These are phyloP conservation scores for Agrilus mali DNA, from an alignment of 2,888 invertebrate genomes.

Conservation along the genomic window DNA sequence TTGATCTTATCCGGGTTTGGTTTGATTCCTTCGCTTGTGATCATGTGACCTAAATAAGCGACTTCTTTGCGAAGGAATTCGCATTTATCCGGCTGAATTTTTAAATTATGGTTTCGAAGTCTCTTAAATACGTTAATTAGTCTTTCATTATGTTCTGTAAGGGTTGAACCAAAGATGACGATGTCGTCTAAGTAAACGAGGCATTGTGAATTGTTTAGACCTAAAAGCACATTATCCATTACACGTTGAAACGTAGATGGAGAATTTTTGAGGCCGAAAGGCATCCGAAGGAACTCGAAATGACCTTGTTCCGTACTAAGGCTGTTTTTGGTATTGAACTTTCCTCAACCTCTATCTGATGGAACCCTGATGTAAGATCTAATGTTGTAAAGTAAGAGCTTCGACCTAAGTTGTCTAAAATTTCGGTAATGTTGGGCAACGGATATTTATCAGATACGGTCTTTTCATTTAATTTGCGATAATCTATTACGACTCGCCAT, in stretches of 20 bases:
- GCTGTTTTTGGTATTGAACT: conserved; percentile 13
- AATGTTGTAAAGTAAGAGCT: conserved; percentile 11
- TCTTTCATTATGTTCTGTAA: conserved; percentile 16
- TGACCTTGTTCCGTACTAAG: conserved; percentile 15
- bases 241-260: conserved; percentile 18
- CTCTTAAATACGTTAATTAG: conserved; percentile 1
- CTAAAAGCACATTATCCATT: conserved; percentile 18
- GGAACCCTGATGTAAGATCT: conserved; percentile 9
- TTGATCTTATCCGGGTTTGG: not conserved
- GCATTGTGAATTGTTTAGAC: conserved; percentile 6
- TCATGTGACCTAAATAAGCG: conserved; percentile 7
- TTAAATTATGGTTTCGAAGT: conserved; percentile 6
- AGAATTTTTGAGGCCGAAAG: no score
- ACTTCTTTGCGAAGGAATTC: not conserved
- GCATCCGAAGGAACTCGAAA: conserved; percentile 10
- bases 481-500: conserved; percentile 19
- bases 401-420: not conserved
- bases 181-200: conserved; percentile 26
- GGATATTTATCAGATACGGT: no score
- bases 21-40: conserved; percentile 8
- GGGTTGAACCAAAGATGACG: conserved; percentile 15
- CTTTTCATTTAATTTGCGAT: conserved; percentile 16
- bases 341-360: not conserved
- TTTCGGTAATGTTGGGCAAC: no score
- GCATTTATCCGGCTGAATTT: conserved; percentile 1